These are phyloP conservation scores for Galagoides demidoff DNA, from an alignment of 2,797 vertebrate species.

Conservation along the genomic window DNA sequence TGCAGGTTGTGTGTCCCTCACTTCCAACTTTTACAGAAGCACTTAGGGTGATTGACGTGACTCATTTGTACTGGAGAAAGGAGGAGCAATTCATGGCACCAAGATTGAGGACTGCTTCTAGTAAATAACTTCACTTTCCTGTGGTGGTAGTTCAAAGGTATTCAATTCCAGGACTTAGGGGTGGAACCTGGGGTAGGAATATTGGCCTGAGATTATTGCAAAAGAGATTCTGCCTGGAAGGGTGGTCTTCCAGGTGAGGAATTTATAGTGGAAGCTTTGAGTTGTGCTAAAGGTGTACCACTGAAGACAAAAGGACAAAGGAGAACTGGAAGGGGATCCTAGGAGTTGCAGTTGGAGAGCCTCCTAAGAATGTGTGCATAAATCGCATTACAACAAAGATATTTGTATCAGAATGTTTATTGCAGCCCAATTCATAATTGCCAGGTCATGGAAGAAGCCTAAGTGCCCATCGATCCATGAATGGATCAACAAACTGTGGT, in stretches of 20 bases:
- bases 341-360: not conserved
- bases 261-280: not conserved
- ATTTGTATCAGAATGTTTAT: no score
- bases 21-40: not conserved
- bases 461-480: no score
- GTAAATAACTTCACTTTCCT: not conserved
- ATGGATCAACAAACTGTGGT: no score
- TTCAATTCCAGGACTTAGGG: not conserved
- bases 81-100: not conserved
- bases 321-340: not conserved
- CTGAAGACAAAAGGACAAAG: not conserved
- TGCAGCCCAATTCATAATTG: no score
- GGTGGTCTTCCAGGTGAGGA: not conserved
- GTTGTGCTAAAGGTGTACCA: not conserved
- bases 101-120: not conserved
- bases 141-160: not conserved
- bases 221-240: not conserved
- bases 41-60: not conserved
- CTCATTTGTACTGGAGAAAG: not conserved
- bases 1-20: not conserved
- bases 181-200: not conserved
- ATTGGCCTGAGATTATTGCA: not conserved
- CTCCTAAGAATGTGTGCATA: not conserved
- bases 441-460: no score
- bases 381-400: no score